Percentiles rank a stretch among this genome's conserved stretches.
Conservation (phyloP, 2,797 vertebrate species). For the Tolypeutes matacus region DNA sequence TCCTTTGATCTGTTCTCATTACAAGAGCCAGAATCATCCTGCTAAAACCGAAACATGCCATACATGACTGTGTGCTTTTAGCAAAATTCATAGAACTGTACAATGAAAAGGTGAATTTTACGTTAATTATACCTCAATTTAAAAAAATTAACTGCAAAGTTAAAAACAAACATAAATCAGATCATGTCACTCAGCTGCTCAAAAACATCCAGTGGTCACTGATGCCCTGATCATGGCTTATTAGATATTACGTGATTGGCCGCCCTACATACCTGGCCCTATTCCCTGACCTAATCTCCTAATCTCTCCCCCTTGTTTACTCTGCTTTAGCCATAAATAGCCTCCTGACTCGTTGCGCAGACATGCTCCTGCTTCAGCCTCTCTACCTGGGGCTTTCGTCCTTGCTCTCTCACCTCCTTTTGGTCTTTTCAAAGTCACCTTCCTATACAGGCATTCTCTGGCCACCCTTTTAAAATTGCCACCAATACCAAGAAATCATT, state of each 20-base stretch:
- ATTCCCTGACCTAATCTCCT: not conserved
- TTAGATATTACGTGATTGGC: fast-evolving
- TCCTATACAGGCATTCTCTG: not conserved
- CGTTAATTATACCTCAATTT: not conserved
- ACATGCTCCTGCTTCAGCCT: not conserved
- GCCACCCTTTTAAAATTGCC: not conserved
- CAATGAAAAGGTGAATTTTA: not conserved
- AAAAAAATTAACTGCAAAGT: too few species aligned
- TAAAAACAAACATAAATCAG: not conserved
- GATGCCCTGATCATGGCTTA: not conserved
- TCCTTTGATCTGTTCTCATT: not conserved
- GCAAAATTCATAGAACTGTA: not conserved
- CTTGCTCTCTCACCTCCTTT: not conserved
- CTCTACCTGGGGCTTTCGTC: not conserved
- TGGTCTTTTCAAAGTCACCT: not conserved
- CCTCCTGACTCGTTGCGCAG: not conserved
- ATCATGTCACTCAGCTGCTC: not conserved
- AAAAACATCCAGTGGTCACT: not conserved
- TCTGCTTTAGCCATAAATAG: not conserved
- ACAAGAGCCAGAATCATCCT: not conserved
- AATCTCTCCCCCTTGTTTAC: not conserved
- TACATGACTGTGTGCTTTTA: not conserved
- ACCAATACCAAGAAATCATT: not conserved
- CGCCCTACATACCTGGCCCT: fast-evolving
- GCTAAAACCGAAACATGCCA: not conserved